These are phyloP conservation scores for Stichopus chloronotus DNA, from an alignment of 35 echinoderm and acorn worm genomes.

Conservation along the genomic window DNA sequence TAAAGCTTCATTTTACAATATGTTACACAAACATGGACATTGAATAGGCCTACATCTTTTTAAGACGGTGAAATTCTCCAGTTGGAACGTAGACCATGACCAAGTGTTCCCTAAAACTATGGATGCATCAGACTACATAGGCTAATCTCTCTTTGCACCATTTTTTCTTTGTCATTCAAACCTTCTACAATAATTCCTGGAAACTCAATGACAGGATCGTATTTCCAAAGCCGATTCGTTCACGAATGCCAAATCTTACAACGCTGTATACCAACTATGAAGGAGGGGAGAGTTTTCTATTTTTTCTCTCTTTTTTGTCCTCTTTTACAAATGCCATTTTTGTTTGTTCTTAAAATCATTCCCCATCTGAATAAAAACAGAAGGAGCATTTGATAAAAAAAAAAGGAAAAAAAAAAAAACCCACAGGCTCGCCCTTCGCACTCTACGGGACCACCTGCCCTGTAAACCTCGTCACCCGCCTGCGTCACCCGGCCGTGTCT, in stretches of 20 bases:
- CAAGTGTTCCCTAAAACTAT: too few relatives aligned
- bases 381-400: too few relatives aligned
- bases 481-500: not conserved
- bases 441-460: not conserved
- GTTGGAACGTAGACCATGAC: too few relatives aligned
- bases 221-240: not conserved
- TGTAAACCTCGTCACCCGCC: not conserved
- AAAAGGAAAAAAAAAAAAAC: not conserved
- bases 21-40: too few relatives aligned
- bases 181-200: not conserved
- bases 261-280: too few relatives aligned
- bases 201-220: not conserved
- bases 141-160: not conserved
- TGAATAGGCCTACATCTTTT: too few relatives aligned
- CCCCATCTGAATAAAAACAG: not conserved
- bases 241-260: not conserved
- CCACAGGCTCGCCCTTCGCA: not conserved
- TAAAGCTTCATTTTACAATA: too few relatives aligned
- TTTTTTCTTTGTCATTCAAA: not conserved
- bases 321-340: not conserved
- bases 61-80: too few relatives aligned
- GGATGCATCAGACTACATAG: too few relatives aligned
- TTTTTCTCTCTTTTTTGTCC: not conserved
- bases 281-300: not conserved
- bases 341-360: not conserved